Percentiles rank a stretch among this genome's conserved stretches.
Evolutionary conservation across 2,113 vertebrate species (phyloP).

Genomic region (Neofelis nebulosa): DNA sequence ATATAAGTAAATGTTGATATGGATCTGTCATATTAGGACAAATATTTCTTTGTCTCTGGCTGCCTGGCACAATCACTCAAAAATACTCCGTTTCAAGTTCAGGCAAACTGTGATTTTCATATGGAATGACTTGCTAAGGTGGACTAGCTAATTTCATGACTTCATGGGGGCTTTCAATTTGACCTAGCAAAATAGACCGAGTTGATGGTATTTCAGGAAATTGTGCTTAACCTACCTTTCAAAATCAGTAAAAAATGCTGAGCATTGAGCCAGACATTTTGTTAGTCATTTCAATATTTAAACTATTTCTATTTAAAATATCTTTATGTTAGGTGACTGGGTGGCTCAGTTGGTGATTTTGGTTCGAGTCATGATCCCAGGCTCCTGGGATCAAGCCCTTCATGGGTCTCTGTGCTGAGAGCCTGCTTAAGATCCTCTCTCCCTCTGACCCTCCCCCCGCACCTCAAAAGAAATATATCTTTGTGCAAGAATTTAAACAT

Average conservation of each 20-base stretch:
- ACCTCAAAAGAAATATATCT: background rate
- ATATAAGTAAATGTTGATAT: background rate
- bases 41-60: background rate
- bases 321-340: background rate
- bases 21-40: background rate
- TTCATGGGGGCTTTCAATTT: background rate
- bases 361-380: too few species aligned
- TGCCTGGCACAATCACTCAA: background rate
- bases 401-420: too few species aligned
- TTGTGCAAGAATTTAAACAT: background rate
- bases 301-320: background rate
- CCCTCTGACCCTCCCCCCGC: too few species aligned
- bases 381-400: too few species aligned
- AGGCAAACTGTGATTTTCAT: background rate
- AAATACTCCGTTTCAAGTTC: background rate
- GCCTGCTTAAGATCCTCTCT: too few species aligned
- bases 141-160: background rate
- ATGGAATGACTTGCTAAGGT: background rate
- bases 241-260: background rate
- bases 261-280: background rate
- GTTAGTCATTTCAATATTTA: background rate
- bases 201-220: background rate
- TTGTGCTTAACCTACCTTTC: background rate
- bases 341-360: too few species aligned
- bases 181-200: background rate